Conservation (phyloP, 37 sponge, comb jelly and placozoan species). For the Chondrilla cf. caribensis region DNA sequence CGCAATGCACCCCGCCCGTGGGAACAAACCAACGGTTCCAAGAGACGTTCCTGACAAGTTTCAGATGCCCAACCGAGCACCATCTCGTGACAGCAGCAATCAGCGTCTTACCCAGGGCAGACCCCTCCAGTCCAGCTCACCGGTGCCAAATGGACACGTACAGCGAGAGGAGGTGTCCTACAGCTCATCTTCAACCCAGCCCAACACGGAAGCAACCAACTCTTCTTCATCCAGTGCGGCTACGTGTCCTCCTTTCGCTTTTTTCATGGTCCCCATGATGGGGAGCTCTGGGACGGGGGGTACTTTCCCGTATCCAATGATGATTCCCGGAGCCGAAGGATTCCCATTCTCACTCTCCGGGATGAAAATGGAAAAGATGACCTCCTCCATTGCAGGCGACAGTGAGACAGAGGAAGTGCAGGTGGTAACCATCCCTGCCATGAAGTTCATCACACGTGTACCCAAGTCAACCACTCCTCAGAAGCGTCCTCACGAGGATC, state of each 20-base stretch:
- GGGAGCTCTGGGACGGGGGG: too few species aligned
- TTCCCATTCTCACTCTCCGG: conserved; percentile 8
- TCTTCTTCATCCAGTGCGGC: neutral
- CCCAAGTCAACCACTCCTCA: neutral
- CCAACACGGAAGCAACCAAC: neutral
- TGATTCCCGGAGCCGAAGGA: neutral
- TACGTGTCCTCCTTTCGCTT: neutral
- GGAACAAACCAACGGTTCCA: too few species aligned
- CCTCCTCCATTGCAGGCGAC: neutral
- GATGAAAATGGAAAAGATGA: conserved; percentile 15
- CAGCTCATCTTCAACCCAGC: neutral
- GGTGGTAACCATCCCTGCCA: conserved; percentile 15
- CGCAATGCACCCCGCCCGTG: too few species aligned
- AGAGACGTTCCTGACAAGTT: too few species aligned
- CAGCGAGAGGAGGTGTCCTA: neutral
- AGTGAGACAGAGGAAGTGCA: conserved; percentile 9
- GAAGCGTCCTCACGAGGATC: neutral
- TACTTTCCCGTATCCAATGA: neutral
- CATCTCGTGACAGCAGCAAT: too few species aligned
- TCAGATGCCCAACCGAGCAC: too few species aligned
- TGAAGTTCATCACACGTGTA: conserved; percentile 8
- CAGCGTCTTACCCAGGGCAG: neutral
- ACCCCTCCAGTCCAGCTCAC: neutral
- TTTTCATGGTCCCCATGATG: conserved; percentile 23
- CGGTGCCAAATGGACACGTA: neutral